Conservation (phyloP, 2,888 invertebrate species). For the Halictus ligatus region DNA sequence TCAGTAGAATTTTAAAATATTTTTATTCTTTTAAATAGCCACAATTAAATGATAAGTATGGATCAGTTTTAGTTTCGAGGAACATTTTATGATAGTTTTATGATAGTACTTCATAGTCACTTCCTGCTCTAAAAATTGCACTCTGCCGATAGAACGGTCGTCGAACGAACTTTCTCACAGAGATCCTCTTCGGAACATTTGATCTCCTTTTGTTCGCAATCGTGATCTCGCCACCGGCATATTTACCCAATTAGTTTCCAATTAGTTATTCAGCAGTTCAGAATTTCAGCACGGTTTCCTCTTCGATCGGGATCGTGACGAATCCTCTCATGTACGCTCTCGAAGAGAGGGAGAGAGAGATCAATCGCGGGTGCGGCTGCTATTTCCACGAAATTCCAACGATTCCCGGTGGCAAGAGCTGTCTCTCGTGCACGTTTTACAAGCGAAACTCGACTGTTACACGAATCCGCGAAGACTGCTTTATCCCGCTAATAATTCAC, state of each 20-base stretch:
- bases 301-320: neutral
- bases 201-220: neutral
- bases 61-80: too few relatives aligned
- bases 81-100: too few relatives aligned
- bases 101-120: too few relatives aligned
- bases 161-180: too few relatives aligned
- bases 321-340: constrained; percentile 1
- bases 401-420: neutral
- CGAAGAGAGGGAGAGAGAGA: neutral
- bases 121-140: too few relatives aligned
- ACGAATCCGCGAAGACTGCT: constrained; percentile 8
- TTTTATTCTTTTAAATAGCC: too few relatives aligned
- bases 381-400: constrained; percentile 33
- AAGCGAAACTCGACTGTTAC: constrained; percentile 23
- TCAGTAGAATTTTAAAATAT: too few relatives aligned
- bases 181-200: too few relatives aligned
- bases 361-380: neutral
- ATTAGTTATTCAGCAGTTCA: neutral
- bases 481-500: constrained; percentile 38
- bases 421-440: constrained; percentile 19
- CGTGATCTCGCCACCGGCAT: neutral
- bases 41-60: too few relatives aligned
- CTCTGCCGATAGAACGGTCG: too few relatives aligned
- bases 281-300: neutral
- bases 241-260: neutral